Evolutionary conservation across 2,888 invertebrate genomes (phyloP).

Genomic region (Acanthopleura granulata): DNA sequence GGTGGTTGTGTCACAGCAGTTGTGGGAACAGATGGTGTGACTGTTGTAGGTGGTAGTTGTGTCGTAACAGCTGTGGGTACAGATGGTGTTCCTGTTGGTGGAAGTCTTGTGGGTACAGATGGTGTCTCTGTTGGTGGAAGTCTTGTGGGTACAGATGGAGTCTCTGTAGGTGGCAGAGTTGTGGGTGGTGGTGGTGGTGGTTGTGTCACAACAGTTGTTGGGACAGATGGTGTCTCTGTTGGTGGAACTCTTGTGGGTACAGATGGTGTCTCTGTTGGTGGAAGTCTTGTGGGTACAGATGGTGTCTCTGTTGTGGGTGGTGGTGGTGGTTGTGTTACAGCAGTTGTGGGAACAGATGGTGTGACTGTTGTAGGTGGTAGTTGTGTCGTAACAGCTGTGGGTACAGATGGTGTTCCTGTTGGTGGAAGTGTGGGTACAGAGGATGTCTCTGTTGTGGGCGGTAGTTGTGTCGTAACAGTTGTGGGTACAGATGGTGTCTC

Average conservation of each 20-base stretch:
- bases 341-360: not conserved
- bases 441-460: too few relatives aligned
- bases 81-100: not conserved
- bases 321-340: too few relatives aligned
- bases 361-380: not conserved
- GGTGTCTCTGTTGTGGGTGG: too few relatives aligned
- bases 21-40: not conserved
- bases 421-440: too few relatives aligned
- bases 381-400: not conserved
- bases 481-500: too few relatives aligned
- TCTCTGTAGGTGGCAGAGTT: not conserved
- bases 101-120: too few relatives aligned
- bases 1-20: not conserved
- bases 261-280: too few relatives aligned
- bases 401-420: constrained; percentile 2
- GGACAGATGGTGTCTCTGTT: not conserved
- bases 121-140: too few relatives aligned
- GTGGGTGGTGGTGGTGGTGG: not conserved
- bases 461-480: too few relatives aligned
- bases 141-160: not conserved
- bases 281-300: too few relatives aligned
- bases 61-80: not conserved
- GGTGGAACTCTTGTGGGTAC: too few relatives aligned
- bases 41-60: not conserved
- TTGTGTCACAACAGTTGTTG: not conserved